Evolutionary conservation across 2,797 vertebrate species (phyloP), one percentile per base, ranked within the genome.

Genomic region (Diplodus sargus): DNA sequence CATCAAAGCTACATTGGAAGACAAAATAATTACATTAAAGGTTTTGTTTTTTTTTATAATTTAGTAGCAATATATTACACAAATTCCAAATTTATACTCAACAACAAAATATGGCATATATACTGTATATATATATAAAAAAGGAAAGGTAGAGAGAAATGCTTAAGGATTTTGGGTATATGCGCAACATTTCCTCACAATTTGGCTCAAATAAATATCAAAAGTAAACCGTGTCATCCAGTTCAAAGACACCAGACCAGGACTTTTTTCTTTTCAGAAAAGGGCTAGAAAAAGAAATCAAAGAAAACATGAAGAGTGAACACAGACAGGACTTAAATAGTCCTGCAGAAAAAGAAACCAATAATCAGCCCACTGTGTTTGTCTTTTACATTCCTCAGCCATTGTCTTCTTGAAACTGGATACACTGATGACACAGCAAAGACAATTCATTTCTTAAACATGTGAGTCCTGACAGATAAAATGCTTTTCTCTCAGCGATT

Each of bases 131-230:
- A 82, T 72, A 72, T 74, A 81, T 85, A 72, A 28, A 88, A 83
- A 84, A 83, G 83, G 72, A 88, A 89, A 89, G 73, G 64, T 72
- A 88, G 85, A 89, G 78, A 87, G 75, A 92, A 93, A 92, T 90
- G 90, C 78, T 91, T 89, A 93, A 91, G 90, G 90, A 86, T 91
- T 91, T 89, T 75, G 89, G 90, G 89, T 85, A 90, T 86, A 88
- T 79, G 84, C 74, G 67, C 80, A 94, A 34, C 89, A 91, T 91
- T 93, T 92, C 83, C 86, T 89, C 88, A 85, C 76, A 86, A 92
- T 92, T 92, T 95, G 95, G 94, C 95, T 96, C 95, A 95, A 96
- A 96, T 95, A 96, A 96, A 95, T 95, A 94, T 93, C 79, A 92
- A 93, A 92, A 88, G 94, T 92, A 94, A 94, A 95, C 92, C 18